Evolutionary conservation across 2,113 vertebrate species (phyloP), one percentile per base, ranked within the genome.

Genomic region (Rhabdomys dilectus): DNA sequence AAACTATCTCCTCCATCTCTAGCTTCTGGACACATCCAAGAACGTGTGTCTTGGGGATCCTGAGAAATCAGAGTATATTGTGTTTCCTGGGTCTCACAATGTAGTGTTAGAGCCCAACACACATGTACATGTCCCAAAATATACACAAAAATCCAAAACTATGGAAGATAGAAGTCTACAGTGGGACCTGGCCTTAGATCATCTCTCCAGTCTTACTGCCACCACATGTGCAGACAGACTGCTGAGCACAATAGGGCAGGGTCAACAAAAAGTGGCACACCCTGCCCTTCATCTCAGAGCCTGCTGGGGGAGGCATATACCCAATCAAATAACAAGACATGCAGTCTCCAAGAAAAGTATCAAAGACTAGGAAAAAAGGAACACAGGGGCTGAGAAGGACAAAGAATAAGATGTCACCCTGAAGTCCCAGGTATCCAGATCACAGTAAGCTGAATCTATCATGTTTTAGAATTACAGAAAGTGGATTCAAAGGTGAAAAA

Each of bases 161-260:
- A 36, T 15, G 42, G 36, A 17, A 11, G 24, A 21, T 24, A 81
- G 68, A 80, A 76, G 42, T 13, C 48, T 39, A 0, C 4, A 13
- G 17, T 0, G 2, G 7, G 11, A 17, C 0, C 82, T 42, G 31
- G 53, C 16, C 51, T 84, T 62, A 7, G 11, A 0, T 31, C 10
- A 16, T 10, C 13, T 3, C n/a, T 24, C 8, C 26, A 9, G 0
- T 17, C 3, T 26, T 0, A 2, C 29, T 58, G 2, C 11, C 11
- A 60, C 3, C 24, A 2, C 26, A 42, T 4, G 8, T 0, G n/a
- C 0, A 7, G 5, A 36, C 7, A 16, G 5, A 36, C 7, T 21
- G 0, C 56, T 22, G 66, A 90, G 7, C 7, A 24, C 42, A 22
- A 2, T 0, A 34, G 5, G 48, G 31, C n/a, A 58, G 60, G 22